Evolutionary conservation across 2,888 invertebrate species (phyloP).

Genomic region (Caenorhabditis sp.): DNA sequence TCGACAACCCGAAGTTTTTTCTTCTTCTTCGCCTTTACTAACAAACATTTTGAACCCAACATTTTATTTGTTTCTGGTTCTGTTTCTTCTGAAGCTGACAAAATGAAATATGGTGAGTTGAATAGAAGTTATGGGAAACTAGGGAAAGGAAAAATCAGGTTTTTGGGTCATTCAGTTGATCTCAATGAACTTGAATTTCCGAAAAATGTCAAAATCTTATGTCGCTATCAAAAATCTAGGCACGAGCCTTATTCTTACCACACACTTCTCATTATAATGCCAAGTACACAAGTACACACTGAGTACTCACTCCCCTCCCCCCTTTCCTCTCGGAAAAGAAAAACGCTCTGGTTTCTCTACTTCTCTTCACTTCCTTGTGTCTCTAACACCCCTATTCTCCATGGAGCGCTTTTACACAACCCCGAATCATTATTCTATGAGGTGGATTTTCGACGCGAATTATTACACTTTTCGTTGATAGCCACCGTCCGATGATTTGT

Average conservation of each 20-base stretch:
- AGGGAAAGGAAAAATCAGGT: not conserved
- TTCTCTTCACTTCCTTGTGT: not conserved
- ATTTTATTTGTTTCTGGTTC: not conserved
- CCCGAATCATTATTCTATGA: not conserved
- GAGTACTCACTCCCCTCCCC: no score
- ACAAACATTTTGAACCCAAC: constrained; percentile 16
- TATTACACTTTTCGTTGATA: constrained; percentile 28
- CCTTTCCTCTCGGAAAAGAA: no score
- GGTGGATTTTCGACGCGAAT: not conserved
- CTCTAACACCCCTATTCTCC: not conserved
- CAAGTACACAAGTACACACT: no score
- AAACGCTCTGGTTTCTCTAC: not conserved
- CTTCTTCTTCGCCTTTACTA: not conserved
- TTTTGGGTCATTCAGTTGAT: no score
- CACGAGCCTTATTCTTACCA: no score
- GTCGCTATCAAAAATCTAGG: no score
- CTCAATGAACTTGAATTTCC: no score
- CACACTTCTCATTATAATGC: no score
- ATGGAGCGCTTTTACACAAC: constrained; percentile 19
- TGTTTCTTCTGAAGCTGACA: not conserved
- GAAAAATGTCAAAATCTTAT: no score
- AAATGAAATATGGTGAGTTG: constrained; percentile 30
- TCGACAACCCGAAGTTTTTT: no score
- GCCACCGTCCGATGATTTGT: not conserved
- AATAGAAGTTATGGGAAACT: not conserved